Evolutionary conservation across 2,888 invertebrate species (phyloP), one percentile per base, ranked within the genome.

Genomic region (Rhimphoctona megacephalus): DNA sequence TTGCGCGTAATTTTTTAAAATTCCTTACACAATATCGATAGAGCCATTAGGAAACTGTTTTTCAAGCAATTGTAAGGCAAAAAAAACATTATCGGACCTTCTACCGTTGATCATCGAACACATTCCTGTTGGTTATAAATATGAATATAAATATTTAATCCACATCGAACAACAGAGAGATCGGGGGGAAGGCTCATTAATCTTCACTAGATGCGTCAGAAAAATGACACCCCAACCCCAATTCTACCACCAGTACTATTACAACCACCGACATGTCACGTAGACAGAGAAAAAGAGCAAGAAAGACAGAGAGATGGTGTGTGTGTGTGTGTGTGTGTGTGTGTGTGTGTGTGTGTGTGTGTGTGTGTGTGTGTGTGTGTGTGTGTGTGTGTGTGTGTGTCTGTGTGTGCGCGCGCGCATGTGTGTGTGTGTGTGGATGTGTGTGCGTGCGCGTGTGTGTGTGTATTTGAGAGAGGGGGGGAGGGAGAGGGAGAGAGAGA

Each of bases 201-300:
- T 93, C 92, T 92, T 92, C 92, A 92, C 92, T 92, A 91, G 90
- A 87, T 90, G 88, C 90, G 89, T 90, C 90, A 89, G 89, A 90
- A 89, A 92, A 93, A 92, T 92, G 91, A 92, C 91, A 90, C 88
- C 88, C 90, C 89, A 89, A 87, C 90, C 90, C 90, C 90, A 46
- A 78, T 85, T 61, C 74, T 67, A 72, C 61, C 69, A 67, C 43
- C 64, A 54, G 46, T 54, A 69, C 69, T 81, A 69, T 86, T 73
- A 43, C 86, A 52, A 78, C 77, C 69, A 67, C 49, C 73, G 78
- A 78, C 78, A 84, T 78, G 36, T 69, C 49, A 67, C 73, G 19
- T 3, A 46, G 70, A 49, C 14, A 67, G 52, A 67, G 67, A 49
- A 22, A 39, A 54, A 19, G 46, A 46, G 30, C 4, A 30, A n/a